A percentile compares a stretch with the other conserved stretches of the same genome.
Conservation (phyloP, 2,113 vertebrate genomes). For the Limnothrissa miodon region DNA sequence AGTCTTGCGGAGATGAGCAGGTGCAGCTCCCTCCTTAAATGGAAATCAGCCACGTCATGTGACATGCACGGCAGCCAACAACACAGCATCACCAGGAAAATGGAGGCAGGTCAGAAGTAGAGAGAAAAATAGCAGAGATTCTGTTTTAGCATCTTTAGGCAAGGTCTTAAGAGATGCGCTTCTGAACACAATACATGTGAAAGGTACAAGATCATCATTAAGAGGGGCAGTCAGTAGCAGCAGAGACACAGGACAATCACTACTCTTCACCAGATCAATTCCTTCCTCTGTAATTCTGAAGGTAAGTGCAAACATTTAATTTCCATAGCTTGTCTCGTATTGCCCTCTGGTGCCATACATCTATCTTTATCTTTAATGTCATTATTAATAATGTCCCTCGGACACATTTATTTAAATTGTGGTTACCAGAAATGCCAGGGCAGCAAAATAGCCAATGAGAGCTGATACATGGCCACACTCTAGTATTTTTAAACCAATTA, state of each 20-base stretch:
- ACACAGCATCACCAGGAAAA: constrained; percentile 72
- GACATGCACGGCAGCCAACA: constrained; percentile 65
- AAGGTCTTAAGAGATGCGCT: constrained; percentile 36
- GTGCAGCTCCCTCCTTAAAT: constrained; percentile 62
- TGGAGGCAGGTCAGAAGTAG: constrained; percentile 66
- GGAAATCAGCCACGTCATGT: constrained; percentile 60
- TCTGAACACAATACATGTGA: constrained; percentile 31
- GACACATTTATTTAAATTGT: not conserved
- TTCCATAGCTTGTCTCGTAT: constrained; percentile 9
- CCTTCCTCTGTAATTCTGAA: constrained; percentile 9
- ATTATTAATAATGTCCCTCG: not conserved
- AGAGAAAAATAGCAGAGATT: constrained; percentile 41
- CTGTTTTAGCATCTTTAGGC: constrained; percentile 46
- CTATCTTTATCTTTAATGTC: not conserved
- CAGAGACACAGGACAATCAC: not conserved
- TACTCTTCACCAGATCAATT: not conserved
- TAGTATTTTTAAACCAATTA: not conserved
- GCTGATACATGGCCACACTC: not conserved
- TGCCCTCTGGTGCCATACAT: not conserved
- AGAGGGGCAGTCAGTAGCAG: not conserved
- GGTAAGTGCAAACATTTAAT: constrained; percentile 41
- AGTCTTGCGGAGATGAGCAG: constrained; percentile 56
- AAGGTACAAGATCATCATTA: not conserved
- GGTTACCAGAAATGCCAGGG: not conserved
- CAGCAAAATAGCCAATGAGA: no score